Evolutionary conservation across 2,797 vertebrate species (phyloP).

Genomic region (Chloroceryle amazona): DNA sequence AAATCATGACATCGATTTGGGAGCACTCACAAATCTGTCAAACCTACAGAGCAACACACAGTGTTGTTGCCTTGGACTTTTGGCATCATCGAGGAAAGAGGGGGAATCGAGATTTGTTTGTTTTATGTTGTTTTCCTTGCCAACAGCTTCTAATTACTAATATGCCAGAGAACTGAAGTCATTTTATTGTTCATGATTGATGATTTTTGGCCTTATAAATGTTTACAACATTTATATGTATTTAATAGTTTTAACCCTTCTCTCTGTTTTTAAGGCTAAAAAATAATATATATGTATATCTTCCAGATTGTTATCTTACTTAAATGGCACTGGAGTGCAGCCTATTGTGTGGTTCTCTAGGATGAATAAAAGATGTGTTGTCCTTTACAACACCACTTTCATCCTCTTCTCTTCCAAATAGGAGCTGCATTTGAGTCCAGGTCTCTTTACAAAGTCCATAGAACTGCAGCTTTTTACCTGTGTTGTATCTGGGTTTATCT

Average conservation of each 20-base stretch:
- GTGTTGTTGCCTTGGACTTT: slow-evolving; percentile 66
- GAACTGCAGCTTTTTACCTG: not conserved
- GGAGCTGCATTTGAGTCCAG: not conserved
- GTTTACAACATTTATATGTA: not conserved
- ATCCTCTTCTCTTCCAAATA: not conserved
- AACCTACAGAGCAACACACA: not conserved
- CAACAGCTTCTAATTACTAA: slow-evolving; percentile 38
- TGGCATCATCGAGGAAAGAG: slow-evolving; percentile 38
- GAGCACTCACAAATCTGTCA: slow-evolving; percentile 70
- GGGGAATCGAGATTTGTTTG: slow-evolving; percentile 37
- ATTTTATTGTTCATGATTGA: slow-evolving; percentile 34
- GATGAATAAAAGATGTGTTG: not conserved
- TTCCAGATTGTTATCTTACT: not conserved
- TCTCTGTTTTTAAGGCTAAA: not conserved
- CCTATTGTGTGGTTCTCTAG: not conserved
- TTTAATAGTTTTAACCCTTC: not conserved
- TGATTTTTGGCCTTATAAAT: slow-evolving; percentile 5
- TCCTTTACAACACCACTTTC: not conserved
- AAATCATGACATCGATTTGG: slow-evolving; percentile 36
- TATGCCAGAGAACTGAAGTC: slow-evolving; percentile 46
- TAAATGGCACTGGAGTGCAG: not conserved
- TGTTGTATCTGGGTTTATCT: not conserved
- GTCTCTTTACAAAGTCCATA: not conserved
- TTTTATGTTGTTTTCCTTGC: slow-evolving; percentile 50
- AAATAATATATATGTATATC: no score